A percentile compares a stretch with the other conserved stretches of the same genome.
phyloP scores from a whole-genome alignment of 2,797 vertebrate species.

The Adrianichthys oophorus region DNA sequence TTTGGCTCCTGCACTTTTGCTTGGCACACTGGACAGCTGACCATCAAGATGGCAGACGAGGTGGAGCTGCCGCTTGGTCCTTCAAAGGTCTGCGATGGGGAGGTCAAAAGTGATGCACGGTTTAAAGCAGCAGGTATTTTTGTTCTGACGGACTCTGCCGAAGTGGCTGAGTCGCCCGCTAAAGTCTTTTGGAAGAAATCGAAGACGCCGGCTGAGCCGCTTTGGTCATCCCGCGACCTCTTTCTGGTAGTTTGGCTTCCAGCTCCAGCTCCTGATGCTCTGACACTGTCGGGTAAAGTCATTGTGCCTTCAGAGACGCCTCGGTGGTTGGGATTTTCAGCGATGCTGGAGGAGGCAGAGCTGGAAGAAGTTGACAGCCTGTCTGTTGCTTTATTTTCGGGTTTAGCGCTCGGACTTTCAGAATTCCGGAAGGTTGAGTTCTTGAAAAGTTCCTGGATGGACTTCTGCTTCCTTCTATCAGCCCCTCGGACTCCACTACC shows the following conservation, averaged over 20 bases:
- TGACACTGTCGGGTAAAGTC: conserved; percentile 15
- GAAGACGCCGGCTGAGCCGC: conserved; percentile 50
- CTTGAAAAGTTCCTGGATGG: conserved; percentile 66
- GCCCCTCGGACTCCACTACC: conserved; percentile 4
- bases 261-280: conserved; percentile 18
- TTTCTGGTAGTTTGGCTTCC: conserved; percentile 52
- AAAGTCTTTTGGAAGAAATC: conserved; percentile 67
- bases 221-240: conserved; percentile 57
- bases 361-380: not conserved
- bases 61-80: conserved; percentile 7
- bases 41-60: conserved; percentile 52
- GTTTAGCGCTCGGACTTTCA: not conserved
- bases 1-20: conserved; percentile 75
- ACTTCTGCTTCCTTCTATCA: conserved; percentile 56
- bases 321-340: conserved; percentile 13
- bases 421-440: conserved; percentile 25
- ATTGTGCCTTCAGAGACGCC: conserved; percentile 19
- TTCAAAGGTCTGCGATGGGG: conserved; percentile 20
- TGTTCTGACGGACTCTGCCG: conserved; percentile 12
- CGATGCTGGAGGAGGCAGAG: conserved; percentile 12
- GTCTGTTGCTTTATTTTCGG: conserved; percentile 21
- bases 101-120: conserved; percentile 4
- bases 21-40: conserved; percentile 88
- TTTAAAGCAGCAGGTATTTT: conserved; percentile 18
- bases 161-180: conserved; percentile 14